Evolutionary conservation across 1,140 invertebrate species (phyloP).

Genomic region (Sitobion miscanthi): DNA sequence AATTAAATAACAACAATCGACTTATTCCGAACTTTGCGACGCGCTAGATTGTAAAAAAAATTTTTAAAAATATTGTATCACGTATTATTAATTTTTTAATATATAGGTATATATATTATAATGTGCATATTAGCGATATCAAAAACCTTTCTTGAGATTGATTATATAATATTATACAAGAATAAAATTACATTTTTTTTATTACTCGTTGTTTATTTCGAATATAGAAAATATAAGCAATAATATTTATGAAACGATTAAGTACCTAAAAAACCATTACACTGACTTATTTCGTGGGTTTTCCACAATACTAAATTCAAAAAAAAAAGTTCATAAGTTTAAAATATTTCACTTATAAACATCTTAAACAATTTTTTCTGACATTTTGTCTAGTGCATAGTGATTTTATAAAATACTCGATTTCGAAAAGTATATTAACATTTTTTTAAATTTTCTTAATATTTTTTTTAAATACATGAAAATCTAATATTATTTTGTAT

Average conservation of each 20-base stretch:
- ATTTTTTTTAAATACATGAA: not conserved
- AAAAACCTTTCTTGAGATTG: not conserved
- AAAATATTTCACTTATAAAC: not conserved
- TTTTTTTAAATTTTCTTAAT: not conserved
- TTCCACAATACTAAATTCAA: not conserved
- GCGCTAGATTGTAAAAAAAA: not conserved
- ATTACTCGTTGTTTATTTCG: not conserved
- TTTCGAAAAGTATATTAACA: not conserved
- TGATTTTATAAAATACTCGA: not conserved
- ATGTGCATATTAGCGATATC: not conserved
- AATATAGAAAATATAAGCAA: not conserved
- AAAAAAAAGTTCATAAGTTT: not conserved
- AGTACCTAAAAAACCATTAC: not conserved
- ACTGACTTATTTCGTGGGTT: not conserved
- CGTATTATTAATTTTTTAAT: not conserved
- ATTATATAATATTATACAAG: not conserved
- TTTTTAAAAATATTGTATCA: not conserved
- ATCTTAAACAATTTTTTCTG: not conserved
- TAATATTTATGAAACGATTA: not conserved
- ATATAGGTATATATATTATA: not conserved
- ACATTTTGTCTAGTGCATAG: not conserved
- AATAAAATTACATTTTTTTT: not conserved
- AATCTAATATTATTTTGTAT: not conserved
- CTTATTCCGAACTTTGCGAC: not conserved
- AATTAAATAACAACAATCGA: not conserved